These are phyloP conservation scores for Drosophila sordidapex DNA, from an alignment of 2,888 invertebrate species.

Conservation along the genomic window DNA sequence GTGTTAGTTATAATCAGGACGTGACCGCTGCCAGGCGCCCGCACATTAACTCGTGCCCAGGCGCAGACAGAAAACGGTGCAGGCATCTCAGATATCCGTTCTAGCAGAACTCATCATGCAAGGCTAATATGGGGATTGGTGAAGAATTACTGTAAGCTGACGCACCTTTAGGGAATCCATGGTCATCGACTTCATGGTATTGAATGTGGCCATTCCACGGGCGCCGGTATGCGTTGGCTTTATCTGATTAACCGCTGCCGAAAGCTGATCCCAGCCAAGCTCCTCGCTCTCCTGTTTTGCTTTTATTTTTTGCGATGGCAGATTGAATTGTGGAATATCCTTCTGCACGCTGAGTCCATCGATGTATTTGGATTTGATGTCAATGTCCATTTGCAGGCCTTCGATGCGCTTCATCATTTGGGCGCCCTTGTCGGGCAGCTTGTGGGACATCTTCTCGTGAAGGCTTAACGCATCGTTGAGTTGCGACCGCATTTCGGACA, in stretches of 20 bases:
- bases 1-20: conserved; percentile 69
- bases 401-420: conserved; percentile 86
- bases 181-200: conserved; percentile 89
- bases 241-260: conserved; percentile 80
- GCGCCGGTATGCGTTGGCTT: conserved; percentile 82
- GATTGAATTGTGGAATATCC: conserved; percentile 12
- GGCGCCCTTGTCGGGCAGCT: conserved; percentile 88
- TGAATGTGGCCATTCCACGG: conserved; percentile 89
- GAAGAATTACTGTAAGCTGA: background rate
- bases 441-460: conserved; percentile 70
- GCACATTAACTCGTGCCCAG: conserved; percentile 80
- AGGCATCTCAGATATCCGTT: conserved; percentile 81
- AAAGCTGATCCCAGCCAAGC: conserved; percentile 82
- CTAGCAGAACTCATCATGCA: conserved; percentile 74
- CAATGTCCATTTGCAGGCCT: conserved; percentile 85
- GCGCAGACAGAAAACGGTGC: conserved; percentile 29
- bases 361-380: conserved; percentile 85
- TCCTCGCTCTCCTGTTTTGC: conserved; percentile 29
- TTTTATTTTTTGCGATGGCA: background rate
- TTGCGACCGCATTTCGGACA: conserved; percentile 85
- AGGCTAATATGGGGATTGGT: background rate
- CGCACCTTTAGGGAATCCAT: conserved; percentile 88
- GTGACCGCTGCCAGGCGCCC: conserved; percentile 34
- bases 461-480: conserved; percentile 82
- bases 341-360: conserved; percentile 85